Evolutionary conservation across 2,113 vertebrate species (phyloP).

Genomic region (Ophthalmolycus amberensis): DNA sequence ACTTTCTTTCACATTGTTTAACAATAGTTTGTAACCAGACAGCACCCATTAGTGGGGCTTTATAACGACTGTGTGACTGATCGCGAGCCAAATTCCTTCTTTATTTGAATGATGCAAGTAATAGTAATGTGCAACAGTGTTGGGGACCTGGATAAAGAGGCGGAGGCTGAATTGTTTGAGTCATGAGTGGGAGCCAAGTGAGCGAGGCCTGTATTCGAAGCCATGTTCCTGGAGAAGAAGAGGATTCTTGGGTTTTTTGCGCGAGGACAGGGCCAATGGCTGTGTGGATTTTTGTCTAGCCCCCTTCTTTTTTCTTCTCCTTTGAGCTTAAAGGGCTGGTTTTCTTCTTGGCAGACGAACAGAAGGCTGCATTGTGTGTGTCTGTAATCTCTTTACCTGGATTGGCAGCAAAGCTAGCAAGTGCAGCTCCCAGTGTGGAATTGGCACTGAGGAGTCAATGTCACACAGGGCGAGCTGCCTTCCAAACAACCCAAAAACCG

Average conservation of each 20-base stretch:
- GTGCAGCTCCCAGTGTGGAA: constrained; percentile 78
- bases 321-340: constrained; percentile 76
- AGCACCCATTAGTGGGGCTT: constrained; percentile 75
- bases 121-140: constrained; percentile 77
- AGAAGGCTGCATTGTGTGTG: constrained; percentile 84
- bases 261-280: constrained; percentile 52
- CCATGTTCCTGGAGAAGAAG: constrained; percentile 67
- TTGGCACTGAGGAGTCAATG: constrained; percentile 81
- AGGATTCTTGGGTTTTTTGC: constrained; percentile 65
- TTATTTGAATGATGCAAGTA: constrained; percentile 85
- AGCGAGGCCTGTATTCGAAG: constrained; percentile 49
- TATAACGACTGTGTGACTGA: constrained; percentile 80
- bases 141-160: constrained; percentile 61
- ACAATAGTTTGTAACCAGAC: constrained; percentile 77
- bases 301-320: constrained; percentile 50
- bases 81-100: constrained; percentile 79
- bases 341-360: constrained; percentile 84
- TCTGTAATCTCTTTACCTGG: constrained; percentile 88
- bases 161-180: constrained; percentile 57
- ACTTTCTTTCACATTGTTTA: constrained; percentile 74
- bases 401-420: constrained; percentile 81
- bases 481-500: constrained; percentile 69
- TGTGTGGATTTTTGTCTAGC: constrained; percentile 70
- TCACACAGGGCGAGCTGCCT: constrained; percentile 75
- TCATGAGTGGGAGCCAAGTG: constrained; percentile 48